Conservation (phyloP, 2,888 invertebrate species). For the Scelioninae gen. 2 region DNA sequence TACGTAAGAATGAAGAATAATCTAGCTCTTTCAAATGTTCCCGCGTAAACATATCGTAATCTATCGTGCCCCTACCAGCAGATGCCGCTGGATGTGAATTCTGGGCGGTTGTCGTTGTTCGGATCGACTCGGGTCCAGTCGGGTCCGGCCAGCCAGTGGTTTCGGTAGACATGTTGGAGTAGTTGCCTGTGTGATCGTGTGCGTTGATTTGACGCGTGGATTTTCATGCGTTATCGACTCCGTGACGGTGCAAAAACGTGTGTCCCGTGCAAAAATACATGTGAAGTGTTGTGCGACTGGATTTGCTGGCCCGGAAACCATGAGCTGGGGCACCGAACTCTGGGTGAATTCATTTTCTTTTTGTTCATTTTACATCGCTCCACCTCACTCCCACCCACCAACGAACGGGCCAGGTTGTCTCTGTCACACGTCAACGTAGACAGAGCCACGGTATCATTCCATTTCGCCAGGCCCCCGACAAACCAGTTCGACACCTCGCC, state of each 20-base stretch:
- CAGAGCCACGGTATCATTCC: not conserved
- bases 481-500: conserved; percentile 43
- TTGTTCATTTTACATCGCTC: not conserved
- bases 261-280: conserved; percentile 64
- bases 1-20: too few species aligned
- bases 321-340: conserved; percentile 76
- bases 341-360: conserved; percentile 72
- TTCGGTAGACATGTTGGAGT: conserved; percentile 73
- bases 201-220: conserved; percentile 68
- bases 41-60: too few species aligned
- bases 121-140: conserved; percentile 63
- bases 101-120: conserved; percentile 49
- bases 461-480: conserved; percentile 11
- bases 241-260: conserved; percentile 56
- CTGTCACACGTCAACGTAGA: too few species aligned
- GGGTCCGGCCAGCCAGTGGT: conserved; percentile 72
- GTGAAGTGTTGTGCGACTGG: conserved; percentile 69
- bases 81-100: too few species aligned
- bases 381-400: too few species aligned
- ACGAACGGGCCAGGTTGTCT: too few species aligned
- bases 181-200: conserved; percentile 63
- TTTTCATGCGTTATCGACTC: conserved; percentile 61
- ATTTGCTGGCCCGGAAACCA: conserved; percentile 71
- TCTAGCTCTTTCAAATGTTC: too few species aligned
- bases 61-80: too few species aligned